Evolutionary conservation across 2,113 vertebrate species (phyloP).

Genomic region (Lamprologus callipterus): DNA sequence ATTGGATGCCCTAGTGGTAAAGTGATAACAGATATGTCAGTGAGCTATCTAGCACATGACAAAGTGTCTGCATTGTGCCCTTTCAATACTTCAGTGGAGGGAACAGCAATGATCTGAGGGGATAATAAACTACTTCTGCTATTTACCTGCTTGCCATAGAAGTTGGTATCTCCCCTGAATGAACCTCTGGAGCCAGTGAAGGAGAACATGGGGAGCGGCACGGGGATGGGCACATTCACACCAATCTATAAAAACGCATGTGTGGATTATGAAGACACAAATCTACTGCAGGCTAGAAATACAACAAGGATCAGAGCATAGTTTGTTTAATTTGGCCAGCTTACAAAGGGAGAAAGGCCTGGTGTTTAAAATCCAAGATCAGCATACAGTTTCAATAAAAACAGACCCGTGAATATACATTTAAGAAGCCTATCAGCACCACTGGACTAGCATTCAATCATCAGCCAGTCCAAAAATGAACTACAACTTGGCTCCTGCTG

Average conservation of each 20-base stretch:
- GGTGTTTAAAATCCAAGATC: neutral
- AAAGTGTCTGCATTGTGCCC: neutral
- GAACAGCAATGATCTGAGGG: neutral
- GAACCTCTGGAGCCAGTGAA: conserved; percentile 94
- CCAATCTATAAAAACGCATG: conserved; percentile 75
- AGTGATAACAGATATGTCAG: neutral
- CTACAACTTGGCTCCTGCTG: neutral
- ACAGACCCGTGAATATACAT: neutral
- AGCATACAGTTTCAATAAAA: neutral
- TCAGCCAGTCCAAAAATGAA: neutral
- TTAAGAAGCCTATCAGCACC: rapidly evolving
- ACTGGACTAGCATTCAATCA: neutral
- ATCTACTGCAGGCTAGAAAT: neutral
- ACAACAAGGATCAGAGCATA: neutral
- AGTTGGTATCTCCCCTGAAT: conserved; percentile 96
- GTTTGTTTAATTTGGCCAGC: neutral
- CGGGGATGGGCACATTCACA: conserved; percentile 94
- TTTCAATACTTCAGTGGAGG: neutral
- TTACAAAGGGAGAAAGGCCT: rapidly evolving
- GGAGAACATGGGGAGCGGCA: conserved; percentile 98
- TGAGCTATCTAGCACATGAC: neutral
- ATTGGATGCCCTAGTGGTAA: conserved; percentile 84
- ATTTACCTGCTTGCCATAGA: conserved; percentile 91
- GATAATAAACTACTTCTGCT: neutral
- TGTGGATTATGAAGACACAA: neutral